Conservation (phyloP, 2,113 vertebrate genomes). For the Peromyscus californicus region DNA sequence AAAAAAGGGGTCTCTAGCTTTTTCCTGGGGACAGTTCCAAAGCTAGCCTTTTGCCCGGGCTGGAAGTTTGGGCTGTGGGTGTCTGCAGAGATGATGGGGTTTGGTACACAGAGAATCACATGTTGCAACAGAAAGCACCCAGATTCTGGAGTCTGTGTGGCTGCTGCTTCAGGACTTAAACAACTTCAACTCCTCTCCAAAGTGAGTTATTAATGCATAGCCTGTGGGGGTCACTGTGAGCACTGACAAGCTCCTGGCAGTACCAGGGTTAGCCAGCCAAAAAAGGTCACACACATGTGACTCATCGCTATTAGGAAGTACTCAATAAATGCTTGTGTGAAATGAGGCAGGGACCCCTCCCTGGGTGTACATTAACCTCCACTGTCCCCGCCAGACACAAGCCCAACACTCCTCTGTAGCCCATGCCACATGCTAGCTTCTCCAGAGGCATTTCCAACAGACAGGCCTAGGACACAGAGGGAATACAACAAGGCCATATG, state of each 20-base stretch:
- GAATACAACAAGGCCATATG: fast-evolving
- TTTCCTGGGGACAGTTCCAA: neutral
- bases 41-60: neutral
- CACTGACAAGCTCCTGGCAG: neutral
- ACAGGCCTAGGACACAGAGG: neutral
- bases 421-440: neutral
- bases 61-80: neutral
- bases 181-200: neutral
- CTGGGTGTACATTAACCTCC: conserved; percentile 51
- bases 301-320: conserved; percentile 62
- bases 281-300: conserved; percentile 48
- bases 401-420: neutral
- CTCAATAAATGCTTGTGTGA: conserved; percentile 20
- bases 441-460: neutral
- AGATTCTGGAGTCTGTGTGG: neutral
- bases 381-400: neutral
- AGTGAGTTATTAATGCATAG: neutral
- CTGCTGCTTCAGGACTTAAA: neutral
- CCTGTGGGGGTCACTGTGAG: neutral
- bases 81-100: neutral
- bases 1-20: neutral
- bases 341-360: conserved; percentile 22
- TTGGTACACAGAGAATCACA: fast-evolving
- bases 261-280: neutral
- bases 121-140: neutral